Base-by-base conservation (phyloP, 2,888 invertebrate species). In the Eremobia ochroleuca region DNA sequence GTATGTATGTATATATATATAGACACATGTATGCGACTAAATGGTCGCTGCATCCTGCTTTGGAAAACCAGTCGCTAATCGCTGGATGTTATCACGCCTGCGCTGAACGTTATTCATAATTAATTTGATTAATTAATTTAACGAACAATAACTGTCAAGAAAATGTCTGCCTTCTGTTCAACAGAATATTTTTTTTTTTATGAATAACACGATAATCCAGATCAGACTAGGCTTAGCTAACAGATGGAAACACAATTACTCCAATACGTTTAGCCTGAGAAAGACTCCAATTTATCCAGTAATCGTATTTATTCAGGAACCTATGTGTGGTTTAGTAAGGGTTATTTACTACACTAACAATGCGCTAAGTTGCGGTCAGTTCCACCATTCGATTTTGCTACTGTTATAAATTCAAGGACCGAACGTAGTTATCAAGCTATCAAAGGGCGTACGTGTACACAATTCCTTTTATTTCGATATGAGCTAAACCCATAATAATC, bases 261-360 rank as follows among this genome's bases (percentile, higher is more conserved):
- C 34, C n/a, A 70, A 70, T 73, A 52, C 52, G 21, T n/a, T 70
- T 59, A 28, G 15, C 28, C 21, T 64, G 61, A 64, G 59, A 55
- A 80, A 81, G 21, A 64, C 28, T 81, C 62, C 25, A 66, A 67
- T 75, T 25, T 65, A 28, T 37, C 9, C 46, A 34, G 40, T 81
- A 71, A 81, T 68, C 37, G 46, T 71, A 71, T 85, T 76, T 85
- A 28, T 68, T 81, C 28, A 49, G 58, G 73, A 49, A 46, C n/a
- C 2, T 68, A 49, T 55, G 28, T 65, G 66, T 46, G 21, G n/a
- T 43, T 76, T n/a, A 21, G 25, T 62, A 68, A 74, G 69, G 72
- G 68, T 82, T 65, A 62, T 25, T 64, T 68, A 64, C 40, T 75
- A 58, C 58, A 64, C 64, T 43, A 82, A 78, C 49, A 81, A 76